Base-by-base conservation (phyloP, 2,113 vertebrate genomes). In the Vidua macroura region DNA sequence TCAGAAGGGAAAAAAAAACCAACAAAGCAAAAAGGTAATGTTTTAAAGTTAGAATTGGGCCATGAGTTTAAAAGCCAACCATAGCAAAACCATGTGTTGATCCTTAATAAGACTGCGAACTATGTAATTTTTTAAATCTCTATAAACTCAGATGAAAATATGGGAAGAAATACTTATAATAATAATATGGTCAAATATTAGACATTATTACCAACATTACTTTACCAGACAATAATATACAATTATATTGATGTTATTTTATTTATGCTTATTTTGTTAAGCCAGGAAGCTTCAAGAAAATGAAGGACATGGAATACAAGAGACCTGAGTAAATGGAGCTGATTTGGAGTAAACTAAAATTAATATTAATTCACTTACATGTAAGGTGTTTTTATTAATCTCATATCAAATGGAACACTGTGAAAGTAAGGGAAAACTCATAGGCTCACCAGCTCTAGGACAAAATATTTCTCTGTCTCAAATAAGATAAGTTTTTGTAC, bases 361-460 rank as follows among this genome's bases (percentile, higher is more conserved):
- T 39, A 43, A 15, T 15, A 31, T 21, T 56, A 37, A 37, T 3
- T 56, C 17, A 12, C 2, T 79, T 82, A 30, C 11, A 20, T 0
- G 0, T 55, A 28, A 51, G 2, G 2, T 7, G 1, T 1, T 28
- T 62, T 72, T 68, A 35, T 48, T 49, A 39, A 35, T 83, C 53
- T 60, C n/a, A 30, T 15, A 30, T 78, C 60, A 44, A 90, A 52
- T 28, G 8, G 6, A 66, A 51, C 51, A 48, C 13, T 41, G 6
- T 58, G 60, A 83, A 69, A 53, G 8, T 49, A 59, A 49, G 16
- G 7, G 8, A 23, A 72, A 83, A 68, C 7, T 72, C 10, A 41
- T 35, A 35, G 3, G 14, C 7, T 95, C 8, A 49, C 16, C 9
- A 46, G 5, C 8, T 24, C 11, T 27, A 66, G 63, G n/a, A 62